phyloP scores from a whole-genome alignment of 2,113 vertebrate genomes.

The Aix galericulata region DNA sequence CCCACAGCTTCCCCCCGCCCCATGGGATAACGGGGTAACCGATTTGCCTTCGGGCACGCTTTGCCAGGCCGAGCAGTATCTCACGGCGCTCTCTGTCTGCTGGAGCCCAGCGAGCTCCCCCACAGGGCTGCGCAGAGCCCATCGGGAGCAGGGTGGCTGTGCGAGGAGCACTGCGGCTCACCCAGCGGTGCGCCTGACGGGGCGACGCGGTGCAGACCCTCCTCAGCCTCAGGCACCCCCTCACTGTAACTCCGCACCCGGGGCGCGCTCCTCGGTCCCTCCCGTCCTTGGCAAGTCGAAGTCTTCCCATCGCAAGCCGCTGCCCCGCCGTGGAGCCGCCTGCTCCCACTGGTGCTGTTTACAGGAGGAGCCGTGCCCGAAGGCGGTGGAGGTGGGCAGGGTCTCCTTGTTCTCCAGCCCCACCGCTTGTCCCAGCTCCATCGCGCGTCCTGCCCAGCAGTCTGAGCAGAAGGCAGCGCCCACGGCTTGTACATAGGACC shows the following conservation, averaged over 20 bases:
- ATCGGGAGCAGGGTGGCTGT: not conserved
- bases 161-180: not conserved
- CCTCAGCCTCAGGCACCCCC: slow-evolving; percentile 38
- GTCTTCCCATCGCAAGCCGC: slow-evolving; percentile 39
- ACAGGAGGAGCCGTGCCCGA: not conserved
- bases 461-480: not conserved
- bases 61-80: rapidly evolving
- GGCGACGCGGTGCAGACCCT: not conserved
- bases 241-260: slow-evolving; percentile 36
- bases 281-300: slow-evolving; percentile 18
- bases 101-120: not conserved
- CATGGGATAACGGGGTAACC: rapidly evolving
- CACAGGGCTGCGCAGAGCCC: not conserved
- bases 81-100: not conserved
- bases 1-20: not conserved
- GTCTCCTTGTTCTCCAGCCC: not conserved
- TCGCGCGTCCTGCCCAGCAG: not conserved
- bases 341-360: slow-evolving; percentile 37
- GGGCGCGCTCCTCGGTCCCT: slow-evolving; percentile 21
- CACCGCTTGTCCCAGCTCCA: not conserved
- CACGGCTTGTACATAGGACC: not conserved
- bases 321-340: not conserved
- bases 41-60: not conserved
- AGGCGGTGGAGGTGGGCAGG: not conserved
- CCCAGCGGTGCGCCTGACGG: not conserved